A percentile compares a stretch with the other conserved stretches of the same genome.
These are phyloP conservation scores for Shargacucullia verbasci DNA, from an alignment of 2,888 invertebrate species.

Conservation along the genomic window DNA sequence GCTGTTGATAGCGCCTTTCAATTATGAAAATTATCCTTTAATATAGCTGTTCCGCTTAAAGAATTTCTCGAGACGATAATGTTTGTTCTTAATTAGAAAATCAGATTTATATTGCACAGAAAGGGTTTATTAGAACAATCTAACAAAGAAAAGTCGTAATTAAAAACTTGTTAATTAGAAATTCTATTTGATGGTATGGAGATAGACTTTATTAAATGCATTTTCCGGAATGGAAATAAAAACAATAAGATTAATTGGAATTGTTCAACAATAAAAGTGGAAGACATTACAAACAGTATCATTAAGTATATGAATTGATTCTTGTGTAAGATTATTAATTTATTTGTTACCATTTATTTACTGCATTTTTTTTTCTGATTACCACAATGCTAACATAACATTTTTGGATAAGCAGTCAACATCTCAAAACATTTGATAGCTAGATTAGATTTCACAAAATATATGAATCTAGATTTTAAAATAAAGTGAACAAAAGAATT, in stretches of 20 bases:
- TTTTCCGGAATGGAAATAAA: not conserved
- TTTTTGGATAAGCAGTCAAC: too few species aligned
- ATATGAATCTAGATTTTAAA: not conserved
- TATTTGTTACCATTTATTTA: too few species aligned
- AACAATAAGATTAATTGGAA: not conserved
- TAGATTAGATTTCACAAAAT: too few species aligned
- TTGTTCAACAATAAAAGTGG: not conserved
- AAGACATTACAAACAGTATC: too few species aligned
- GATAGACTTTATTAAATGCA: constrained; percentile 9
- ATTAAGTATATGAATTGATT: too few species aligned
- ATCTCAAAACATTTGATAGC: too few species aligned
- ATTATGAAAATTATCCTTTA: constrained; percentile 74
- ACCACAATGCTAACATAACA: too few species aligned
- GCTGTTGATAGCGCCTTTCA: constrained; percentile 62
- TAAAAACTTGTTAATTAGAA: constrained; percentile 37
- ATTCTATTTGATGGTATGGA: constrained; percentile 9
- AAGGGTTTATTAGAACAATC: constrained; percentile 60
- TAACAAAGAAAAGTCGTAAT: constrained; percentile 57
- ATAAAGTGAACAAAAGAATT: not conserved
- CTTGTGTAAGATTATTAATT: too few species aligned
- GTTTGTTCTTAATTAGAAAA: constrained; percentile 75
- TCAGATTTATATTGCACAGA: constrained; percentile 66
- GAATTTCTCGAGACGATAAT: constrained; percentile 68
- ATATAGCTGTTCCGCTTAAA: constrained; percentile 65
- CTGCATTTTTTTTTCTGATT: too few species aligned